Evolutionary conservation across 2,888 invertebrate species (phyloP), one percentile per base, ranked within the genome.

Genomic region (Caenorhabditis doughertyi): DNA sequence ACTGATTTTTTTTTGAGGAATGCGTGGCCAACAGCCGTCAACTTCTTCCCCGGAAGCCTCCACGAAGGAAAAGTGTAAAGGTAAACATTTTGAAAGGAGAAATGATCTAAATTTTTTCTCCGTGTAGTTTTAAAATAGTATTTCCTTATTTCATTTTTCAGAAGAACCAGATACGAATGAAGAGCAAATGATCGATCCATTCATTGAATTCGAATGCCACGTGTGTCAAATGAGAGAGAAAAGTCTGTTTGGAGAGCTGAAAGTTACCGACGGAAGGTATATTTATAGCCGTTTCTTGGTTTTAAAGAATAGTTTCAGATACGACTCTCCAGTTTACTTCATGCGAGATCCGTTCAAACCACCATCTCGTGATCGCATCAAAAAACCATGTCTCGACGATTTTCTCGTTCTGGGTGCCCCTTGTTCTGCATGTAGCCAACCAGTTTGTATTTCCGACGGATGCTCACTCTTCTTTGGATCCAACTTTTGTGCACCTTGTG

Each of bases 311-410:
- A 3, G 35, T 62, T 86, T 42, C 79, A 88, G 88, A 16, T 88
- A 86, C 70, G 79, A 85, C 8, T 76, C 74, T 16, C 84, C 85
- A 2, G 86, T 88, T 7, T 88, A 81, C 51, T 88, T 81, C 77
- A 87, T 88, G 80, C 70, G 85, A 18, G 88, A 88, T 72, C 88
- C 88, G 5, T 88, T 88, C 82, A 79, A 79, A 23, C 87, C 87
- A 13, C 86, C 84, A 13, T 77, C 83, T 3, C 55, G 81, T 18
- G 84, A 84, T 16, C 68, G 68, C 39, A 79, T 80, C 27, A 79
- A 87, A 18, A 85, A 85, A 29, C 86, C 85, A 32, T 55, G 71
- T 11, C 83, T 85, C 49, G 80, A 84, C 58, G 88, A 88, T 64
- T 88, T 84, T 53, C 65, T 88, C 4, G 83, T 88, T 0, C 67